These are phyloP conservation scores for Limonius californicus DNA, from an alignment of 1,140 invertebrate species.

Conservation along the genomic window DNA sequence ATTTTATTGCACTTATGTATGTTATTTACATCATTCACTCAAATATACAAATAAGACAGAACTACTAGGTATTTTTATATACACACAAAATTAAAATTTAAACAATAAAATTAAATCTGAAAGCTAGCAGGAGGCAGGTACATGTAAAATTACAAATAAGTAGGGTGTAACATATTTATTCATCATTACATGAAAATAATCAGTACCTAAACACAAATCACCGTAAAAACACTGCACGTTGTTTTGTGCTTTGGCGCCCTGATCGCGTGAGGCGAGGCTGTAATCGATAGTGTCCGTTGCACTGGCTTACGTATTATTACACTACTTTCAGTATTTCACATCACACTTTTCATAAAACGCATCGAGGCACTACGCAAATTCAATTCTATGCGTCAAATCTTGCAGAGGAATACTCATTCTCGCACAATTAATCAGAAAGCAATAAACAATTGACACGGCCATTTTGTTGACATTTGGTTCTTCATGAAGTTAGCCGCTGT, in stretches of 20 bases:
- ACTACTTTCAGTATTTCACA: neutral
- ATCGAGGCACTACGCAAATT: neutral
- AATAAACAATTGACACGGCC: neutral
- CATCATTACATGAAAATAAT: neutral
- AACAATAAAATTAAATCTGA: neutral
- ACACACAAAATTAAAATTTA: too few relatives aligned
- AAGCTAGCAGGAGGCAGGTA: too few relatives aligned
- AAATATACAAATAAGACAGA: too few relatives aligned
- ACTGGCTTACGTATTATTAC: neutral
- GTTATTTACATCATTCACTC: too few relatives aligned
- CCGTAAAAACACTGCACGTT: neutral
- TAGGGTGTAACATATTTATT: neutral
- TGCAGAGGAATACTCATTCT: too few relatives aligned
- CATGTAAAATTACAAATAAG: neutral
- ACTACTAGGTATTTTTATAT: too few relatives aligned
- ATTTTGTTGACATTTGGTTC: neutral
- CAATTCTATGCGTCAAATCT: too few relatives aligned
- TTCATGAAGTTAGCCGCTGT: neutral
- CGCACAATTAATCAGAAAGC: neutral
- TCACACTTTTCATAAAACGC: neutral
- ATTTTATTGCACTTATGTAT: too few relatives aligned
- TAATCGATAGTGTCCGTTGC: constrained; percentile 4
- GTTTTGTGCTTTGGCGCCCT: neutral
- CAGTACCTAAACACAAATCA: neutral
- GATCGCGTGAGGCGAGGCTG: neutral